Conservation (phyloP, 2,113 vertebrate species). For the Pseudopipra pipra region DNA sequence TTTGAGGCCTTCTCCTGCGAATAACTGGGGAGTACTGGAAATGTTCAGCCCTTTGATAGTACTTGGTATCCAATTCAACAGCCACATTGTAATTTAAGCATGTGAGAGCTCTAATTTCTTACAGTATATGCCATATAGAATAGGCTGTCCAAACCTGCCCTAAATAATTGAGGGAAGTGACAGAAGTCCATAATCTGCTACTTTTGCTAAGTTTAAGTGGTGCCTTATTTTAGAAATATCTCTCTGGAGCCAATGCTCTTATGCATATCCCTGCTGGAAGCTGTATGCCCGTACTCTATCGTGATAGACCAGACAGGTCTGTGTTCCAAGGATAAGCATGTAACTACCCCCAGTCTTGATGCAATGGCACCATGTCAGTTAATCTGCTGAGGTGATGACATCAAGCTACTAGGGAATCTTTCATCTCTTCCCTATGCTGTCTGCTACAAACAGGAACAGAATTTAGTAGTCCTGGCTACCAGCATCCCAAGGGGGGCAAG, state of each 20-base stretch:
- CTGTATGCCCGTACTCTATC: not conserved
- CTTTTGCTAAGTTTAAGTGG: not conserved
- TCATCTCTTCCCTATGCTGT: not conserved
- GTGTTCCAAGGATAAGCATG: accelerated
- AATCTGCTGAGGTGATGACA: not conserved
- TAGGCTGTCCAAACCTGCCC: not conserved
- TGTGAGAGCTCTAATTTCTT: not conserved
- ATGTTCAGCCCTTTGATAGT: not conserved
- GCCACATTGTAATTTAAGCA: not conserved
- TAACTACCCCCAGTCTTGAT: not conserved
- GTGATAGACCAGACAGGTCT: not conserved
- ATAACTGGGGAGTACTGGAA: not conserved
- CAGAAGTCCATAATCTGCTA: not conserved
- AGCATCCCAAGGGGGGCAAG: not conserved
- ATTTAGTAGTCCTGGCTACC: not conserved
- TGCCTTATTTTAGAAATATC: not conserved
- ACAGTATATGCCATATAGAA: not conserved
- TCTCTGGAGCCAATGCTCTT: not conserved
- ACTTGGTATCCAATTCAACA: not conserved
- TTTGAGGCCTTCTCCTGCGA: not conserved
- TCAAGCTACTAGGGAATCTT: not conserved
- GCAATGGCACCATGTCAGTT: not conserved
- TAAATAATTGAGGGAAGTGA: not conserved
- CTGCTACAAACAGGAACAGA: not conserved
- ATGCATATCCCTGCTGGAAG: not conserved